These are phyloP conservation scores for Platycheirus rosarum DNA, from an alignment of 2,888 invertebrate genomes.

Conservation along the genomic window DNA sequence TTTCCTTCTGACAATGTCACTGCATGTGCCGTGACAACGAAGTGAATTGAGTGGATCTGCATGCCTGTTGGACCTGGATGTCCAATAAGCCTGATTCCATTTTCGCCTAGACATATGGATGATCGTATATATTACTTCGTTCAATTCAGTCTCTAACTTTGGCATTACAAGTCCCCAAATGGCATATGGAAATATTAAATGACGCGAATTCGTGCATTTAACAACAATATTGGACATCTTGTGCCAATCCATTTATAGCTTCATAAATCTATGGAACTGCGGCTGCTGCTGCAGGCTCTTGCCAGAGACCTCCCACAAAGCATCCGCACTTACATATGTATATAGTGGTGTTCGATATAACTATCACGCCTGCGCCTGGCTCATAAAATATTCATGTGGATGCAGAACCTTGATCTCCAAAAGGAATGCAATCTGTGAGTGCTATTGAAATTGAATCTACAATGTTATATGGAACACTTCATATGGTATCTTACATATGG, in stretches of 20 bases:
- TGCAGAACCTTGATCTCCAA: slow-evolving; percentile 1
- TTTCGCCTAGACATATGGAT: background rate
- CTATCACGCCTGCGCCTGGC: slow-evolving; percentile 24
- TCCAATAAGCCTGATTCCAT: background rate
- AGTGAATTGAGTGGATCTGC: background rate
- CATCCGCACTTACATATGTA: slow-evolving; percentile 5
- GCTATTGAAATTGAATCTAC: slow-evolving; percentile 26
- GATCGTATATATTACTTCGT: slow-evolving; percentile 9
- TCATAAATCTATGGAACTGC: slow-evolving; percentile 5
- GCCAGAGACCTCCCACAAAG: slow-evolving; percentile 22
- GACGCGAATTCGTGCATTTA: slow-evolving; percentile 25
- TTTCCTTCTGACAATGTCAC: background rate
- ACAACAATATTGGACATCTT: slow-evolving; percentile 35
- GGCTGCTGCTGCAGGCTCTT: slow-evolving; percentile 6
- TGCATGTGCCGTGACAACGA: background rate
- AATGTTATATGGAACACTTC: slow-evolving; percentile 19
- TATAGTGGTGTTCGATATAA: slow-evolving; percentile 1
- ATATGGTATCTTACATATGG: background rate
- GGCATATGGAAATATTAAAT: slow-evolving; percentile 4
- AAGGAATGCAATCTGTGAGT: slow-evolving; percentile 32
- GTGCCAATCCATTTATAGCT: slow-evolving; percentile 51
- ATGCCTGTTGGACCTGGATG: slow-evolving; percentile 1
- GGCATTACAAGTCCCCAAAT: slow-evolving; percentile 8
- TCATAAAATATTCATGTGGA: slow-evolving; percentile 53
- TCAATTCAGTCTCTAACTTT: slow-evolving; percentile 25